Base-by-base conservation (phyloP, 1,140 invertebrate genomes). In the Macrostomum lignano region DNA sequence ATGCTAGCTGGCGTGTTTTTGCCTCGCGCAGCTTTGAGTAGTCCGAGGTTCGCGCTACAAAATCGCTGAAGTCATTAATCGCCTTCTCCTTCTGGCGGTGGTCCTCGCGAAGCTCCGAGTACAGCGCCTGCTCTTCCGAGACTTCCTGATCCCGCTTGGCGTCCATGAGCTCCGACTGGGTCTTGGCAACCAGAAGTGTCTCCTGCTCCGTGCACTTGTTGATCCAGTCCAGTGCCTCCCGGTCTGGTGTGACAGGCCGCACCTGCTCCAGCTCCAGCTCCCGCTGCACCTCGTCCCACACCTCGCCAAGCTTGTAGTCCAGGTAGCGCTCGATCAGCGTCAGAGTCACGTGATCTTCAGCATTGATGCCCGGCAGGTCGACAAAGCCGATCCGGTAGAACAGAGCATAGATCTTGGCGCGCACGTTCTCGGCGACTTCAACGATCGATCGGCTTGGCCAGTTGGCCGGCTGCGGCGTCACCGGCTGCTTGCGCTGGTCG, bases 291-390 rank as follows among this genome's bases (percentile, higher is more conserved):
- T 59, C 56, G 19, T 42, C 46, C 51, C 51, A 55, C 2, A 59
- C 53, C 33, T 59, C 56, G 22, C 54, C 51, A 10, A 50, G 48
- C 44, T 59, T 59, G 34, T 57, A 51, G 38, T 57, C 52, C 11
- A 57, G 39, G 40, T 56, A 59, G 41, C 55, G 49, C 40, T 59
- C 53, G 25, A 59, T 49, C 13, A 57, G 49, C 20, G 46, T 47
- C 17, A 59, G 40, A 1, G 56, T 59, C 5, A 59, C 45, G 36
- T 56, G 51, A 36, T 59, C 56, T 33, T 49, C 46, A 17, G 49
- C 48, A 17, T 42, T 44, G 1, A 59, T 34, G 6, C 55, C 56
- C 25, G 53, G 47, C 13, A 56, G 40, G 24, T 58, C 50, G 31
- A 42, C 45, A 42, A 52, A 59, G 21, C 56, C 53, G 14, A 55